These are phyloP conservation scores for Desmophyllum pertusum DNA, from an alignment of 92 coral and sea anemone genomes.

Conservation along the genomic window DNA sequence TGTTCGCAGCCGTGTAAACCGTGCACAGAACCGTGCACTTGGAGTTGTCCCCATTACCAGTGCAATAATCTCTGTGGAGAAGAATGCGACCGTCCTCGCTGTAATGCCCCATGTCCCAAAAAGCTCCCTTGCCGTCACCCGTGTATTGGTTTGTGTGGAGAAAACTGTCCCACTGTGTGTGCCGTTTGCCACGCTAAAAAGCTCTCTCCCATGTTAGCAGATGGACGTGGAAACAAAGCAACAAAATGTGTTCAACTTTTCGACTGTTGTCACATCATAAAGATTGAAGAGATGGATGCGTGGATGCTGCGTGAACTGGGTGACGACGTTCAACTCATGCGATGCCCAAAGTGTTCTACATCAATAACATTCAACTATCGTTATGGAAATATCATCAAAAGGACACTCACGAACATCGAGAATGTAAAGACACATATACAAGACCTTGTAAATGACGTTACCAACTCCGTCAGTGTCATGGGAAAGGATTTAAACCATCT, in stretches of 20 bases:
- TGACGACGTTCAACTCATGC: slow-evolving; percentile 31
- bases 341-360: slow-evolving; percentile 59
- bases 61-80: slow-evolving; percentile 70
- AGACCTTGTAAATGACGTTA: not conserved
- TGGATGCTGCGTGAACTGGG: slow-evolving; percentile 48
- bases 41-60: slow-evolving; percentile 64
- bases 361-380: slow-evolving; percentile 61
- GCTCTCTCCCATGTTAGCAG: slow-evolving; percentile 42
- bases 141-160: slow-evolving; percentile 86
- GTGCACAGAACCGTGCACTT: slow-evolving; percentile 59
- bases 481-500: not conserved
- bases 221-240: slow-evolving; percentile 20
- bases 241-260: slow-evolving; percentile 60
- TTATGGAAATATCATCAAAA: slow-evolving; percentile 59
- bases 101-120: slow-evolving; percentile 60
- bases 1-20: slow-evolving; percentile 63
- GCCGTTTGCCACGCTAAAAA: slow-evolving; percentile 51
- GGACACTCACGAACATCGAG: slow-evolving; percentile 45
- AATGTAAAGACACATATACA: slow-evolving; percentile 20
- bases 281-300: slow-evolving; percentile 65
- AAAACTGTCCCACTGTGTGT: slow-evolving; percentile 73
- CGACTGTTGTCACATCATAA: slow-evolving; percentile 70
- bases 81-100: slow-evolving; percentile 56
- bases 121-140: slow-evolving; percentile 67
- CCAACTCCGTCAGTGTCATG: not conserved